Evolutionary conservation across 1,140 invertebrate species (phyloP).

Genomic region (Xylocopa sonorina): DNA sequence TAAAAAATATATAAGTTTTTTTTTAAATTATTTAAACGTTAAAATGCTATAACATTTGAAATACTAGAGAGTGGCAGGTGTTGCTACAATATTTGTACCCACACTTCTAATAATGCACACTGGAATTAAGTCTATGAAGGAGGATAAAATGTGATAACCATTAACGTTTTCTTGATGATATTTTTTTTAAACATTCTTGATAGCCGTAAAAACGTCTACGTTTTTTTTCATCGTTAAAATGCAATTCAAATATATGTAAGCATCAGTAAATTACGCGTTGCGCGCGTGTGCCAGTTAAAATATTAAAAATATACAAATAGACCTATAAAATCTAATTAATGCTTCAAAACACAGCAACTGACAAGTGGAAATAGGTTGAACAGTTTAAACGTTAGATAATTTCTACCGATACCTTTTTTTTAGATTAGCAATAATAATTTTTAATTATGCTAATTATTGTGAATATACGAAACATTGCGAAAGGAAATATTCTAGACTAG

Average conservation of each 20-base stretch:
- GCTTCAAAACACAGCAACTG: slow-evolving; percentile 1
- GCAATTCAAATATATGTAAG: slow-evolving; percentile 31
- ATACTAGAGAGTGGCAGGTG: slow-evolving; percentile 43
- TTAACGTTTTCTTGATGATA: background rate
- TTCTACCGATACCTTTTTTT: background rate
- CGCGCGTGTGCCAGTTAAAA: no score
- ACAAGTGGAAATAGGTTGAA: slow-evolving; percentile 10
- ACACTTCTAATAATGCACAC: slow-evolving; percentile 34
- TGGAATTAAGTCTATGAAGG: slow-evolving; percentile 31
- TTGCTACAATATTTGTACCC: slow-evolving; percentile 33
- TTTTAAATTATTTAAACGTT: slow-evolving; percentile 32
- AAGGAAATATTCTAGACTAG: slow-evolving; percentile 60
- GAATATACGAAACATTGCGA: slow-evolving; percentile 54
- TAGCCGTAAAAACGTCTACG: slow-evolving; percentile 11
- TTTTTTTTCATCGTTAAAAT: slow-evolving; percentile 18
- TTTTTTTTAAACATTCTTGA: background rate
- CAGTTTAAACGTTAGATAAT: slow-evolving; percentile 6
- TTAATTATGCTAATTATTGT: slow-evolving; percentile 52
- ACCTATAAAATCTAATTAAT: slow-evolving; percentile 16
- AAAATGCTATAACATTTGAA: slow-evolving; percentile 40
- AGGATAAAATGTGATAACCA: slow-evolving; percentile 41
- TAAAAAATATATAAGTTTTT: slow-evolving; percentile 53
- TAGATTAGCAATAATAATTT: slow-evolving; percentile 14
- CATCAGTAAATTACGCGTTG: slow-evolving; percentile 4
- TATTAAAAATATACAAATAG: slow-evolving; percentile 13